Evolutionary conservation across 92 coral and sea anemone genomes (phyloP).

Genomic region (Parazoanthus swiftii): DNA sequence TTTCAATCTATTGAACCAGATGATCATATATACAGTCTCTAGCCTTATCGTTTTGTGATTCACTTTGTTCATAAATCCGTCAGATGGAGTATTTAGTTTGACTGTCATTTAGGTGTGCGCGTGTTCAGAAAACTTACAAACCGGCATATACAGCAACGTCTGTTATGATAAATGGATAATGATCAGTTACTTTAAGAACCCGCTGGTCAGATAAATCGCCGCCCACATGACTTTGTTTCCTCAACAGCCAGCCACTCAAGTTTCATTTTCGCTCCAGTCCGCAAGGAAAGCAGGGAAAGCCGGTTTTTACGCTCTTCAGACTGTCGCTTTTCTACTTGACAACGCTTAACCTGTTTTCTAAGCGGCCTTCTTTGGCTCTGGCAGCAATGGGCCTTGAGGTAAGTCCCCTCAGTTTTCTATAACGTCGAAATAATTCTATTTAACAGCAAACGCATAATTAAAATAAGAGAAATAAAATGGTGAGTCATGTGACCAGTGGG

Average conservation of each 20-base stretch:
- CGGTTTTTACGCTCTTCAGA: too few relatives aligned
- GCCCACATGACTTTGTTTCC: not conserved
- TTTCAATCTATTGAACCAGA: not conserved
- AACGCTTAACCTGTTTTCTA: too few relatives aligned
- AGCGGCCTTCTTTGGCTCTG: too few relatives aligned
- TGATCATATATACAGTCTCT: not conserved
- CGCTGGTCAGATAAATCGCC: not conserved
- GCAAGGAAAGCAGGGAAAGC: too few relatives aligned
- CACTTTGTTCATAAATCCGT: not conserved
- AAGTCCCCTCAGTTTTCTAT: not conserved
- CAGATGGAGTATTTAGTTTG: too few relatives aligned
- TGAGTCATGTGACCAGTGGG: too few relatives aligned
- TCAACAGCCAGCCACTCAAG: not conserved
- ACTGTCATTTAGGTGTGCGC: too few relatives aligned
- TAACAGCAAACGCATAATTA: not conserved
- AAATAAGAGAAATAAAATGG: too few relatives aligned
- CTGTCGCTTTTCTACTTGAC: not conserved
- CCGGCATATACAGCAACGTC: too few relatives aligned
- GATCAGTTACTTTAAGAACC: not conserved
- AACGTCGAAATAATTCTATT: not conserved
- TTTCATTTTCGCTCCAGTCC: not conserved
- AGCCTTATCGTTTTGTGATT: not conserved
- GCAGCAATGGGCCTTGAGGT: not conserved
- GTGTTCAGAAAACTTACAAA: not conserved
- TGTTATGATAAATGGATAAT: too few relatives aligned